phyloP scores from a whole-genome alignment of 2,888 invertebrate species.

The Epistrophella euchroma region DNA sequence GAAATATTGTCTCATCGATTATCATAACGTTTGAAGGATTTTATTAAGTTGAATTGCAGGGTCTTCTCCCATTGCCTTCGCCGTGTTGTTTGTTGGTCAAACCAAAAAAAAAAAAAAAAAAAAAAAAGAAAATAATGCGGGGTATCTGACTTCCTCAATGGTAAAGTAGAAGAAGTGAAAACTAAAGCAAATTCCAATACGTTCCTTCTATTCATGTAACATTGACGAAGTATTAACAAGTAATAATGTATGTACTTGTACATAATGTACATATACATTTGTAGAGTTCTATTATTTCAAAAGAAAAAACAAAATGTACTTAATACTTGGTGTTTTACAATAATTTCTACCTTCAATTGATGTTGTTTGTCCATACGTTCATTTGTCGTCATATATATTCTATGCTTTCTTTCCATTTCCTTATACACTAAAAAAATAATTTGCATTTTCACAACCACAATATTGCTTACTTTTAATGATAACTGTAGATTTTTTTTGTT shows the following conservation, averaged over 20 bases:
- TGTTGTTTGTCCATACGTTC: neutral
- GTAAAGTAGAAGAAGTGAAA: constrained; percentile 42
- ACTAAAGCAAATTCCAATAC: constrained; percentile 27
- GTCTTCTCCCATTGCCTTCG: constrained; percentile 46
- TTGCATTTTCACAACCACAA: no score
- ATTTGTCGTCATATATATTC: constrained; percentile 18
- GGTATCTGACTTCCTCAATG: constrained; percentile 32
- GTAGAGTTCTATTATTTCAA: neutral
- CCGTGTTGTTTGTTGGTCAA: neutral
- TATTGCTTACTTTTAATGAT: no score
- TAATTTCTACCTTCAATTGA: constrained; percentile 19
- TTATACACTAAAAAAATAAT: neutral
- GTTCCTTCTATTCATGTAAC: neutral
- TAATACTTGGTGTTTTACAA: constrained; percentile 15
- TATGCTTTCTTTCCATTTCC: constrained; percentile 11
- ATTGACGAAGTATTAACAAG: constrained; percentile 55
- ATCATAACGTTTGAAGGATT: neutral
- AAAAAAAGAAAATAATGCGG: constrained; percentile 5
- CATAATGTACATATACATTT: neutral
- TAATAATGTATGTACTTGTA: neutral
- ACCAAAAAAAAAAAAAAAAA: neutral
- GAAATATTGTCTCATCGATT: constrained; percentile 9
- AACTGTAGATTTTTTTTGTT: no score
- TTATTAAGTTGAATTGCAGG: constrained; percentile 15
- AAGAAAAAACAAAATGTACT: neutral